A percentile compares a stretch with the other conserved stretches of the same genome.
Evolutionary conservation across 2,888 invertebrate genomes (phyloP).

Genomic region (Apodemia duryi): DNA sequence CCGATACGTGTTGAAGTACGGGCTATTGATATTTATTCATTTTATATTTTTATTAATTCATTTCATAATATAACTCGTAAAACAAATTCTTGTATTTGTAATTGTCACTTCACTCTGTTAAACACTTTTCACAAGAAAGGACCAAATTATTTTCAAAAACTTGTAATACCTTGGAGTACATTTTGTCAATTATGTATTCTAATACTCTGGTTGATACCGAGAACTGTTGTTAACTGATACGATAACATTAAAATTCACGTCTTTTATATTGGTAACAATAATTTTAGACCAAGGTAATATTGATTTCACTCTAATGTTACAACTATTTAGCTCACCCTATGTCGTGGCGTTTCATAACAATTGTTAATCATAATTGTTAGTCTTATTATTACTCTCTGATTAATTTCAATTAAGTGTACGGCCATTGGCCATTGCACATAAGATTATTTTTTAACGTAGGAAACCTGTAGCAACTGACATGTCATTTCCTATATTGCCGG

Average conservation of each 20-base stretch:
- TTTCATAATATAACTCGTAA: too few relatives aligned
- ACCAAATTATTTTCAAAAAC: background rate
- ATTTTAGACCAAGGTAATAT: constrained; percentile 61
- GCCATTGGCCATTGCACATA: too few relatives aligned
- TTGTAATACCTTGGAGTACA: constrained; percentile 59
- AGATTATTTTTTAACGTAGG: too few relatives aligned
- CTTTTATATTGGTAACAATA: constrained; percentile 67
- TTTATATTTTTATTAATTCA: too few relatives aligned
- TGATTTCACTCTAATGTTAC: constrained; percentile 60
- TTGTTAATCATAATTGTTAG: constrained; percentile 24
- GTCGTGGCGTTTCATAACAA: constrained; percentile 31
- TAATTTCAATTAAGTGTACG: background rate
- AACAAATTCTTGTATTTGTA: too few relatives aligned
- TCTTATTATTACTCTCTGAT: background rate
- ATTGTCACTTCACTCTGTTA: constrained; percentile 1
- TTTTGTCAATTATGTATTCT: constrained; percentile 40
- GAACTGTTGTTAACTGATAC: constrained; percentile 56
- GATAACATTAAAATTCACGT: constrained; percentile 44
- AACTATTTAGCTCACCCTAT: constrained; percentile 42
- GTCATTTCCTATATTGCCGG: too few relatives aligned
- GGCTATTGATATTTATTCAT: too few relatives aligned
- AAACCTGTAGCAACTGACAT: too few relatives aligned
- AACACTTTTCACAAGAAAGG: background rate
- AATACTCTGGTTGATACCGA: constrained; percentile 38
- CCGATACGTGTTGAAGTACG: too few relatives aligned